Base-by-base conservation (phyloP, 30 jellyfish, hydroid and myxozoan species). In the Catostylus mosaicus region DNA sequence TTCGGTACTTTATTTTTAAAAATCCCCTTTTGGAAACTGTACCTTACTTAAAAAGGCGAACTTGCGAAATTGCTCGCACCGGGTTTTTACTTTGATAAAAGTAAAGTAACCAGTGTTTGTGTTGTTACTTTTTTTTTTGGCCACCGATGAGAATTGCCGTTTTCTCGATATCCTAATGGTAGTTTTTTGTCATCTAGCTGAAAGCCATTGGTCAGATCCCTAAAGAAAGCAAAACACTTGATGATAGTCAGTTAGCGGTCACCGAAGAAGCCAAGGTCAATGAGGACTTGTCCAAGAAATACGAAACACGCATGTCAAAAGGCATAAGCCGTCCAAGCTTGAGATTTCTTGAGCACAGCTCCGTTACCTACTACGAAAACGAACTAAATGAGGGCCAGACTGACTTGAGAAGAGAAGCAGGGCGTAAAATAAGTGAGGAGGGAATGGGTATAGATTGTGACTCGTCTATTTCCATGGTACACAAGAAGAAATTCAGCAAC, bases 311-410 rank as follows among this genome's bases (percentile, higher is more conserved):
- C 24, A 66, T 48, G 78, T 81, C 91, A 12, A 81, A 67, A 3
- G 91, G 91, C 11, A 81, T 81, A 2, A 81, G 91, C 66, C 59
- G 84, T 31, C 91, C 91, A 30, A 81, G 84, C 46, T 51, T 62
- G 69, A 37, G 91, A 47, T 81, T 62, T 59, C 84, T 81, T 22
- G 91, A 81, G 77, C 77, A 68, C 62, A 67, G 65, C 75, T 68
- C 83, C 9, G 61, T 22, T 34, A 20, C 69, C 0, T 47, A 30
- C 33, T 65, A 29, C 56, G 91, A 56, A 30, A 24, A 38, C 45
- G 81, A 81, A 80, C 20, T 6, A 22, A 16, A 23, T 31, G 78
- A 57, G n/a, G 45, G 50, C 18, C 57, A 45, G 19, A 32, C 57
- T 12, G 43, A 9, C 12, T 8, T 35, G 31, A 54, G 47, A 20